Conservation (phyloP, 2,888 invertebrate species). For the Lithophane semibrunnea region DNA sequence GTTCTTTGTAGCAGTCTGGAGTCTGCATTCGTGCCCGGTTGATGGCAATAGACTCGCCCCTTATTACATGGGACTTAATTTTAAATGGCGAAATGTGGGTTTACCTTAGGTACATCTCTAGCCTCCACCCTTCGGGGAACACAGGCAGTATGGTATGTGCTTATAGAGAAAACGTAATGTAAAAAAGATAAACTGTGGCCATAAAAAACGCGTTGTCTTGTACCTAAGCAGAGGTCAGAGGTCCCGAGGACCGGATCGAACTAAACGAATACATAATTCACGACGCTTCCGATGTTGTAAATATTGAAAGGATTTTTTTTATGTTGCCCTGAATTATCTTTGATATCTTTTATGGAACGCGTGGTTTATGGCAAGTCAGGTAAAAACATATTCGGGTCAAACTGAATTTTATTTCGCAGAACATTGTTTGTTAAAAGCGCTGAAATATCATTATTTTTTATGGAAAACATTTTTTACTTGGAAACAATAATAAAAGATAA, state of each 20-base stretch:
- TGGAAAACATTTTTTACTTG: background rate
- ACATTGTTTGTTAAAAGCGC: background rate
- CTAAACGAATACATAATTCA: conserved; percentile 75
- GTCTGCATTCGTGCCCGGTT: background rate
- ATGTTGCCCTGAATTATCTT: conserved; percentile 61
- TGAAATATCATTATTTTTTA: background rate
- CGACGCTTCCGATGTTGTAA: conserved; percentile 69
- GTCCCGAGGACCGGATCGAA: conserved; percentile 58
- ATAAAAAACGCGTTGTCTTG: conserved; percentile 63
- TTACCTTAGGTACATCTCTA: no score
- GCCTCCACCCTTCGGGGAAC: background rate
- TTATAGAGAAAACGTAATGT: conserved; percentile 42
- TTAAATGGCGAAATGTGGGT: background rate
- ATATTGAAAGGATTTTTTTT: conserved; percentile 70
- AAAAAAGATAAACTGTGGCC: conserved; percentile 58
- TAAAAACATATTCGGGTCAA: conserved; percentile 39
- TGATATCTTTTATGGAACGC: conserved; percentile 56
- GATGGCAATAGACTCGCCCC: background rate
- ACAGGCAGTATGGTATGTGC: background rate
- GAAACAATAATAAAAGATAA: background rate
- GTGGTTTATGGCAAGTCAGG: conserved; percentile 49
- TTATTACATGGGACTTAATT: background rate
- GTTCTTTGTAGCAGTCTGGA: background rate
- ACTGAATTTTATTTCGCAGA: conserved; percentile 17
- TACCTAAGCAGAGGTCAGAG: conserved; percentile 60